These are phyloP conservation scores for Atta cephalotes DNA, from an alignment of 1,140 invertebrate genomes.

Conservation along the genomic window DNA sequence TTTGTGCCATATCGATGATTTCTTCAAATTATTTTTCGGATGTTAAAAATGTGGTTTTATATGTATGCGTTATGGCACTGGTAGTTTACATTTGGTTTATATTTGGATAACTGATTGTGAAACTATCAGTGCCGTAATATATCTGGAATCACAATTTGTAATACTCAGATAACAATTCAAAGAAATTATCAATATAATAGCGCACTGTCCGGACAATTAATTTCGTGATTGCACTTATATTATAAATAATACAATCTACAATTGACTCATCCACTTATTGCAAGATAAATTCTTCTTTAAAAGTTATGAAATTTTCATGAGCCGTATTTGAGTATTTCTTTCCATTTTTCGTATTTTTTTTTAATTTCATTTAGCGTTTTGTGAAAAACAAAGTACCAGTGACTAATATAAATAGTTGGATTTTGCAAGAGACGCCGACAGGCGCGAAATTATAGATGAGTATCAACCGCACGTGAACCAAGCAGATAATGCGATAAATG, in stretches of 20 bases:
- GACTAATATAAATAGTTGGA: conserved; percentile 43
- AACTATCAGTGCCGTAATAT: too few species aligned
- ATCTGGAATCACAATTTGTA: too few species aligned
- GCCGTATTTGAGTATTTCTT: conserved; percentile 42
- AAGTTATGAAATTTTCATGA: neutral
- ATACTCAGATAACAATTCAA: too few species aligned
- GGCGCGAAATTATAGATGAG: conserved; percentile 83
- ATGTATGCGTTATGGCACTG: too few species aligned
- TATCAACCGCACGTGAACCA: conserved; percentile 84
- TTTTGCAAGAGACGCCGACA: conserved; percentile 52
- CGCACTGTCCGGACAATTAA: too few species aligned
- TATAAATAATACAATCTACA: neutral
- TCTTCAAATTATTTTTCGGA: too few species aligned
- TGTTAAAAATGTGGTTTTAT: too few species aligned
- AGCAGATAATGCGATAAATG: conserved; percentile 83
- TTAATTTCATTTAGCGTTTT: conserved; percentile 75
- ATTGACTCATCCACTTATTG: neutral
- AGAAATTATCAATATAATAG: too few species aligned
- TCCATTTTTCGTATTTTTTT: conserved; percentile 79
- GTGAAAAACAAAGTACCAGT: conserved; percentile 21
- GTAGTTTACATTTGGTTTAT: too few species aligned
- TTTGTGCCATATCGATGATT: too few species aligned
- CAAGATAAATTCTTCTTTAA: neutral
- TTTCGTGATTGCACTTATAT: neutral
- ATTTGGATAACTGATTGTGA: too few species aligned